Evolutionary conservation across 2,113 vertebrate species (phyloP).

Genomic region (Percopsis transmontana): DNA sequence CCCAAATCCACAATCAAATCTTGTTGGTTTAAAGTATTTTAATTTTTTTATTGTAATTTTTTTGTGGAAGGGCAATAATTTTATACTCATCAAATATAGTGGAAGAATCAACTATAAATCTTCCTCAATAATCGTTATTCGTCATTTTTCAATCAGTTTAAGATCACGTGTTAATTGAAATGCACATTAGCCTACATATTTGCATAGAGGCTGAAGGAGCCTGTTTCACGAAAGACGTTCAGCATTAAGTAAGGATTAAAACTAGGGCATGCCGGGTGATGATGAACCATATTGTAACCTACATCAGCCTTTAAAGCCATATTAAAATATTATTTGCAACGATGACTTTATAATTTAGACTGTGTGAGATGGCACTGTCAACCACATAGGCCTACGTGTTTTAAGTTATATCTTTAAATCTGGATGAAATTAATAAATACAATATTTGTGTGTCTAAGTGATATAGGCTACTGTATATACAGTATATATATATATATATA

Average conservation of each 20-base stretch:
- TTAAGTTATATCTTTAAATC: background rate
- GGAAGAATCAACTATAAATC: too few species aligned
- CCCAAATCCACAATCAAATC: too few species aligned
- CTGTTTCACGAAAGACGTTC: slow-evolving; percentile 46
- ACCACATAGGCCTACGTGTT: too few species aligned
- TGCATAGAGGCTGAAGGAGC: slow-evolving; percentile 33
- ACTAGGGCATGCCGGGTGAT: slow-evolving; percentile 36
- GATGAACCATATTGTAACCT: slow-evolving; percentile 52
- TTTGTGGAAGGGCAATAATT: too few species aligned
- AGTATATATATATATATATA: too few species aligned
- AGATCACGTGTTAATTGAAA: slow-evolving; percentile 58
- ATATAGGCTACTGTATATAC: too few species aligned
- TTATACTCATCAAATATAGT: too few species aligned
- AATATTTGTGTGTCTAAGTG: too few species aligned
- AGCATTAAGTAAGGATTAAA: slow-evolving; percentile 72
- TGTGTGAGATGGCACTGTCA: background rate
- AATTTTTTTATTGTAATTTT: too few species aligned
- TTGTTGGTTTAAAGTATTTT: too few species aligned
- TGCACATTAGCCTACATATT: slow-evolving; percentile 45
- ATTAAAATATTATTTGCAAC: slow-evolving; percentile 29
- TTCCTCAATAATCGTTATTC: too few species aligned
- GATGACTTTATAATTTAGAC: background rate
- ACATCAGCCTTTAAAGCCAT: slow-evolving; percentile 66
- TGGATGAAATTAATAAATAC: too few species aligned
- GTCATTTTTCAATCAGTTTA: background rate